Evolutionary conservation across 64 coral and sea anemone genomes (phyloP), one percentile per base, ranked within the genome.

Genomic region (Platygyra sinensis): DNA sequence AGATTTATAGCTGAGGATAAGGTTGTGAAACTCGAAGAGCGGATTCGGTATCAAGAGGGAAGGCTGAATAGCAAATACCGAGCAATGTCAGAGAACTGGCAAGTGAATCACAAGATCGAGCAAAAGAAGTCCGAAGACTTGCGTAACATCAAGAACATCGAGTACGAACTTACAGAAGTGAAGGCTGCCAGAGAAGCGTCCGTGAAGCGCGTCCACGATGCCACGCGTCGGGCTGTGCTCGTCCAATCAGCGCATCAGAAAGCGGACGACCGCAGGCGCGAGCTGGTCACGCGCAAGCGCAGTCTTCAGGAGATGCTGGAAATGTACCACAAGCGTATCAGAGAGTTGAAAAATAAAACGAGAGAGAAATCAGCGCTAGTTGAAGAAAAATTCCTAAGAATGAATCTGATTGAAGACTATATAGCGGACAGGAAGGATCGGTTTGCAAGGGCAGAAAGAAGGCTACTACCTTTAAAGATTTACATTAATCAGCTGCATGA

Each of bases 81-180:
- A 79, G 38, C 52, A 11, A 76, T 86, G 28, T 54, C 29, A 38
- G 95, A 96, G 74, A 93, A 64, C 67, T 33, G 86, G 31, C 74
- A 79, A 10, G 32, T 71, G 19, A 90, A 91, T 32, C 74, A 87
- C 20, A 82, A 72, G 57, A 61, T 91, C 11, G 79, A 91, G 46
- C 86, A 84, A 54, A 72, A 93, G 16, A 89, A 73, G 10, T 79
- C 42, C 17, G 76, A 93, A 30, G 90, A 90, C 28, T 71, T 87
- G 29, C 77, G 95, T 77, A 89, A 96, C 14, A 88, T 89, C 9
- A 88, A 82, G 24, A 96, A 94, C 54, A 54, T 94, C 4, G 67
- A 90, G 17, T 96, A 96, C 72, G 95, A 96, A 84, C 93, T 96
- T 10, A 83, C 82, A 10, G 95, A 96, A 51, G 65, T 87, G 42